Conservation (phyloP, 2,888 invertebrate genomes). For the Melanchra persicariae region DNA sequence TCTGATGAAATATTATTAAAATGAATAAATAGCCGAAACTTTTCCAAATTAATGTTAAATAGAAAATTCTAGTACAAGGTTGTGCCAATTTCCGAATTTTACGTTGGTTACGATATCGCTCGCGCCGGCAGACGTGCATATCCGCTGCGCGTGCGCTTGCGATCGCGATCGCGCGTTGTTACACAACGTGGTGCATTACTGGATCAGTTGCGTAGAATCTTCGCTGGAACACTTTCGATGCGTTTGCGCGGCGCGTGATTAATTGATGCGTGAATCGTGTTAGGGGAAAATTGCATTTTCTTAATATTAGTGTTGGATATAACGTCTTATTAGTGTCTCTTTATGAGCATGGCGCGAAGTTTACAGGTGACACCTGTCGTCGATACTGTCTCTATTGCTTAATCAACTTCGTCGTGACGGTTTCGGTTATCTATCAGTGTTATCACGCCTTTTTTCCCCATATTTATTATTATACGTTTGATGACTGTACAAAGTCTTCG, state of each 20-base stretch:
- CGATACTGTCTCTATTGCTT: no score
- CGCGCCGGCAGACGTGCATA: slow-evolving; percentile 42
- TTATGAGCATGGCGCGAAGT: background rate
- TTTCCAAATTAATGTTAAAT: slow-evolving; percentile 9
- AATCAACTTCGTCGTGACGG: background rate
- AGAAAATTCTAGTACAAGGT: slow-evolving; percentile 51
- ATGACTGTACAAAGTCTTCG: background rate
- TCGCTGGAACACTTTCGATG: slow-evolving; percentile 43
- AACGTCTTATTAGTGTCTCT: background rate
- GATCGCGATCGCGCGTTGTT: slow-evolving; percentile 32
- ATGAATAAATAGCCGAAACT: background rate
- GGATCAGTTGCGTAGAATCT: slow-evolving; percentile 35
- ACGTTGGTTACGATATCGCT: slow-evolving; percentile 24
- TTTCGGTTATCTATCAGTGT: background rate
- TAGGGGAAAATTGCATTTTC: slow-evolving; percentile 20
- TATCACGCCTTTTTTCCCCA: no score
- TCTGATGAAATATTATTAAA: slow-evolving; percentile 3
- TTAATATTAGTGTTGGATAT: slow-evolving; percentile 10
- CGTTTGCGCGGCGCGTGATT: slow-evolving; percentile 25
- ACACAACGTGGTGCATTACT: slow-evolving; percentile 51
- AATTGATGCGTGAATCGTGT: slow-evolving; percentile 14
- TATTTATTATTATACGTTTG: no score
- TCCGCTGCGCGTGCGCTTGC: slow-evolving; percentile 53
- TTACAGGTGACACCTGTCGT: background rate
- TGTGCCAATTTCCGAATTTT: slow-evolving; percentile 35